Percentiles rank a stretch among this genome's conserved stretches.
phyloP scores from a whole-genome alignment of 2,113 vertebrate genomes.

The Grammomys surdaster region DNA sequence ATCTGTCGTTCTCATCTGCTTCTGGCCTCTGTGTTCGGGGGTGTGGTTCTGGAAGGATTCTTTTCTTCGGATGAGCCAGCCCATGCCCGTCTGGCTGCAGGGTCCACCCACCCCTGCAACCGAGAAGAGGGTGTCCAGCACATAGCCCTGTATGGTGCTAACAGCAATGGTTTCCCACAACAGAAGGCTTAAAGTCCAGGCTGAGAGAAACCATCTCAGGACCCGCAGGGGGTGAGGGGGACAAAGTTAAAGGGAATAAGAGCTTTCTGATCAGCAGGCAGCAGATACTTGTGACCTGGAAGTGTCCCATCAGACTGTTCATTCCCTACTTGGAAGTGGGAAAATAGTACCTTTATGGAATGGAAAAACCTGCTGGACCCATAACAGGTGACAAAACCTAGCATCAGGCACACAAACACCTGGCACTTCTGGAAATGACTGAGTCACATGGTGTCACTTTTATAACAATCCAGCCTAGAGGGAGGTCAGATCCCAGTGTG shows the following conservation, averaged over 20 bases:
- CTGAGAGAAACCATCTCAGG: background rate
- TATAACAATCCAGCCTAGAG: background rate
- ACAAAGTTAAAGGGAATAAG: background rate
- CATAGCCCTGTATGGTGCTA: background rate
- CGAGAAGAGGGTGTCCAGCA: background rate
- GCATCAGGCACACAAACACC: background rate
- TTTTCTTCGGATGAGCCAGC: background rate
- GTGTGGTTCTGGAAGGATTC: constrained; percentile 17
- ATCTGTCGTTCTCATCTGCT: background rate
- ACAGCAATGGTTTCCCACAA: background rate
- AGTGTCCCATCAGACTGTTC: background rate
- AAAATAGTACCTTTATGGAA: background rate
- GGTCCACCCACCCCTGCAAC: background rate
- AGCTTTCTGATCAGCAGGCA: background rate
- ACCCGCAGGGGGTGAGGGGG: rapidly evolving
- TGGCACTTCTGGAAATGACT: background rate
- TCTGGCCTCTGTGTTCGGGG: background rate
- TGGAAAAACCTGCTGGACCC: background rate
- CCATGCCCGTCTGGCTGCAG: background rate
- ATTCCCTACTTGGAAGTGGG: background rate
- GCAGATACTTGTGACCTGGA: constrained; percentile 28
- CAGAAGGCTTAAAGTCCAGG: background rate
- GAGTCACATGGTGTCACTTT: background rate
- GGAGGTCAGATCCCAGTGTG: background rate
- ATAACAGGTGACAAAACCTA: background rate